Base-by-base conservation (phyloP, 2,113 vertebrate species). In the Heterotis niloticus region DNA sequence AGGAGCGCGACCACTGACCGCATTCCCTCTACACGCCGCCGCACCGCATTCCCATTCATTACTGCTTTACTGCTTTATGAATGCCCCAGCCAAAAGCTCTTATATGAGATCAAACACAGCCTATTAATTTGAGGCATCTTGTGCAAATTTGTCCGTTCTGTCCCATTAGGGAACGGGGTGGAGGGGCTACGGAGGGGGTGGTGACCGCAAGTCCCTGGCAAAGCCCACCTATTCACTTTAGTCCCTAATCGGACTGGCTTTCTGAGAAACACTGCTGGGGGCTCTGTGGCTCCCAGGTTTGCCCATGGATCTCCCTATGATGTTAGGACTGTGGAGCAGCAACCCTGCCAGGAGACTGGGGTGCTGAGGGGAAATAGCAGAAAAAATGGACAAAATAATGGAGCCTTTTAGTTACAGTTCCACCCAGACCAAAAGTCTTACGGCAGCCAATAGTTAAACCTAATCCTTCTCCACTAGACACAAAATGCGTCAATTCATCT, bases 41-140 rank as follows among this genome's bases (percentile, higher is more conserved):
- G 79, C 84, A 82, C 82, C 81, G 85, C 84, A 85, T 87, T 87
- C 84, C 84, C 85, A 87, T 83, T 90, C 84, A 90, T 91, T 92
- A 90, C 81, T 84, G 82, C 86, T 85, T 90, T 87, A 90, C 85
- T 18, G 81, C 84, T 87, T 87, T 89, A 89, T 91, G 90, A 90
- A 87, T 82, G 85, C 88, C n/a, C 81, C 84, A 84, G 86, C 78
- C 84, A 81, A 85, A 86, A 83, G 75, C 88, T 80, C 81, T 84
- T 84, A 87, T 84, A 89, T 87, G 85, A 87, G 86, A 93, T 89
- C 84, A 88, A 88, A 89, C 54, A 69, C 85, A 86, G 88, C 88
- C 85, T 82, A 88, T 89, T 89, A 90, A 86, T 85, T 84, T 81
- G 79, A 79, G 85, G 88, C 89, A 89, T 88, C 84, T 88, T 90